Percentiles rank a stretch among this genome's conserved stretches.
These are phyloP conservation scores for Leucania comma DNA, from an alignment of 2,888 invertebrate genomes.

Conservation along the genomic window DNA sequence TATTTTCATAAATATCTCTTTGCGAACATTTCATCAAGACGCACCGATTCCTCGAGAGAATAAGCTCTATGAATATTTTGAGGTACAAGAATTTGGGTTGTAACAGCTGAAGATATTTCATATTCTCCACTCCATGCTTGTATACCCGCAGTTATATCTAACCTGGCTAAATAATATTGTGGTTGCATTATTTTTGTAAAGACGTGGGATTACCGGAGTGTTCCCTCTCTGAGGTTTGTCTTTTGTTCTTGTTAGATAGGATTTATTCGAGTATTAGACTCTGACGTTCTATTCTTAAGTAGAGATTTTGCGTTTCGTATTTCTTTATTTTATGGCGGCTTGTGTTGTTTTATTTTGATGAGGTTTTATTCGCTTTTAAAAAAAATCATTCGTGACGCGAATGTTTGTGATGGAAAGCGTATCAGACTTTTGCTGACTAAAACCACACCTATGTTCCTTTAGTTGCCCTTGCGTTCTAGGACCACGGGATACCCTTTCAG, in stretches of 20 bases:
- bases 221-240: slow-evolving; percentile 74
- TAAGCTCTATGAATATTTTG: slow-evolving; percentile 84
- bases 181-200: slow-evolving; percentile 78
- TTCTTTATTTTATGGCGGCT: slow-evolving; percentile 40
- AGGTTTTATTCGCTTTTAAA: background rate
- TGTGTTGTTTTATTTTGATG: slow-evolving; percentile 14
- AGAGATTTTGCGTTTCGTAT: slow-evolving; percentile 60
- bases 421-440: too few species aligned
- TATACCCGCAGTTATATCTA: slow-evolving; percentile 61
- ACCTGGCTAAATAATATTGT: slow-evolving; percentile 70
- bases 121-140: slow-evolving; percentile 63
- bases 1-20: slow-evolving; percentile 77
- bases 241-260: slow-evolving; percentile 79
- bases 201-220: slow-evolving; percentile 75
- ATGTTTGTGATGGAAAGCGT: too few species aligned
- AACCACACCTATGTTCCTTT: too few species aligned
- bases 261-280: slow-evolving; percentile 76
- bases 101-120: slow-evolving; percentile 73
- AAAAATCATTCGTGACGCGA: too few species aligned
- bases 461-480: too few species aligned
- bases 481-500: too few species aligned
- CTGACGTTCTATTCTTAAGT: slow-evolving; percentile 69
- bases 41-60: slow-evolving; percentile 77
- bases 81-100: slow-evolving; percentile 78
- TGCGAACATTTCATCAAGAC: slow-evolving; percentile 80